Percentiles rank a stretch among this genome's conserved stretches.
phyloP scores from a whole-genome alignment of 2,113 vertebrate species.

The Spea multiplicata region DNA sequence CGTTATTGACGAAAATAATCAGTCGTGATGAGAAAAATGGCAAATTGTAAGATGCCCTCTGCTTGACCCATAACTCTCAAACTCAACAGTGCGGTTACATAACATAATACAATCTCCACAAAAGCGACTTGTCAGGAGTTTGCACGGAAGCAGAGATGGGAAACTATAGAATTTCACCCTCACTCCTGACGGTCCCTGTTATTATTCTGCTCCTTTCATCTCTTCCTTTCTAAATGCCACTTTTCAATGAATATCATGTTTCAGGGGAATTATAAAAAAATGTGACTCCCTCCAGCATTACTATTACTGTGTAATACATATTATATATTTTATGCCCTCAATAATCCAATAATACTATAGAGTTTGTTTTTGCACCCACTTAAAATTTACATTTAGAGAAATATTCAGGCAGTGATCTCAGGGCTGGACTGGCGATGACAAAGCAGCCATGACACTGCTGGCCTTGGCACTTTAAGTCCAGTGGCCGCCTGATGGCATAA shows the following conservation, averaged over 20 bases:
- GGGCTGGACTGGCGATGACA: no score
- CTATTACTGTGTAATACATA: not conserved
- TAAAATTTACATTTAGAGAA: no score
- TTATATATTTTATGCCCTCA: no score
- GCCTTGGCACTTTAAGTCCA: no score
- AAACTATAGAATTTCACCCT: conserved; percentile 29
- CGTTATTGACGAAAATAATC: conserved; percentile 17
- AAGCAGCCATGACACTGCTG: no score
- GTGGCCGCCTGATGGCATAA: no score
- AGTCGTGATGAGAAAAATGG: conserved; percentile 11
- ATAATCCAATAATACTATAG: no score
- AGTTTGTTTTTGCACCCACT: no score
- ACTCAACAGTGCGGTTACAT: conserved; percentile 33
- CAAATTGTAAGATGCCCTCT: conserved; percentile 40
- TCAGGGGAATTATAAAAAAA: conserved; percentile 24
- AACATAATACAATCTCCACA: conserved; percentile 19
- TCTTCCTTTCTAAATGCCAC: conserved; percentile 11
- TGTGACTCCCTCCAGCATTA: conserved; percentile 14
- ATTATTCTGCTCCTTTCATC: conserved; percentile 20
- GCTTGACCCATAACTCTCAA: conserved; percentile 33
- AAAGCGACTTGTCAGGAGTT: conserved; percentile 6
- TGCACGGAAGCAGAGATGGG: conserved; percentile 25
- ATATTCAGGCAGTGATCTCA: no score
- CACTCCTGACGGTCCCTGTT: not conserved
- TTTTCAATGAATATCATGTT: conserved; percentile 35